These are phyloP conservation scores for Pomatostomus ruficeps DNA, from an alignment of 2,113 vertebrate genomes.

Conservation along the genomic window DNA sequence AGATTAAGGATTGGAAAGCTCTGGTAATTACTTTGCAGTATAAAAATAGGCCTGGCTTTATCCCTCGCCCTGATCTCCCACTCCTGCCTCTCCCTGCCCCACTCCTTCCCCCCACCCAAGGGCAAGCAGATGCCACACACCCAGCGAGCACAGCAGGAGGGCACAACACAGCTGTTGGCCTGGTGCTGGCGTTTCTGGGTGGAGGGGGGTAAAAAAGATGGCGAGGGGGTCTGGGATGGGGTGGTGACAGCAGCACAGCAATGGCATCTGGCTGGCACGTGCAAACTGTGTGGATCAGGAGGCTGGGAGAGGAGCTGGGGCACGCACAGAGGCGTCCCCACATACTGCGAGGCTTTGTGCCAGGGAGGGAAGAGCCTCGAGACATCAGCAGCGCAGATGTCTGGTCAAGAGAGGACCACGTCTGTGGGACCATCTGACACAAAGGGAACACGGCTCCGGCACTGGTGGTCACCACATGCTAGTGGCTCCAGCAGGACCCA, in stretches of 20 bases:
- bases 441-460: neutral
- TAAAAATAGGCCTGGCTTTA: slow-evolving; percentile 52
- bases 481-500: neutral
- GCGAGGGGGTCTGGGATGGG: neutral
- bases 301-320: neutral
- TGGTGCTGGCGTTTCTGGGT: neutral
- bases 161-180: neutral
- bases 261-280: slow-evolving; percentile 1
- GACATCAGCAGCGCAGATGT: neutral
- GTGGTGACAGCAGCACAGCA: neutral
- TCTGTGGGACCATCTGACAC: neutral
- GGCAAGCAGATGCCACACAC: neutral
- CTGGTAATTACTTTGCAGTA: slow-evolving; percentile 57
- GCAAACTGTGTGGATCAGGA: neutral
- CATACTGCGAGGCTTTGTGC: neutral
- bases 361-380: neutral
- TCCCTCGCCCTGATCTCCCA: neutral
- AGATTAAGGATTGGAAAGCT: slow-evolving; percentile 57
- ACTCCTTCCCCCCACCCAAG: neutral
- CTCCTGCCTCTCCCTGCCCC: neutral
- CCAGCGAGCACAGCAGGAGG: accelerated
- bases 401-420: neutral
- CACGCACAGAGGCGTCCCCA: neutral
- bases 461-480: accelerated
- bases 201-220: neutral